Base-by-base conservation (phyloP, 2,797 vertebrate species). In the Cuculus canorus region DNA sequence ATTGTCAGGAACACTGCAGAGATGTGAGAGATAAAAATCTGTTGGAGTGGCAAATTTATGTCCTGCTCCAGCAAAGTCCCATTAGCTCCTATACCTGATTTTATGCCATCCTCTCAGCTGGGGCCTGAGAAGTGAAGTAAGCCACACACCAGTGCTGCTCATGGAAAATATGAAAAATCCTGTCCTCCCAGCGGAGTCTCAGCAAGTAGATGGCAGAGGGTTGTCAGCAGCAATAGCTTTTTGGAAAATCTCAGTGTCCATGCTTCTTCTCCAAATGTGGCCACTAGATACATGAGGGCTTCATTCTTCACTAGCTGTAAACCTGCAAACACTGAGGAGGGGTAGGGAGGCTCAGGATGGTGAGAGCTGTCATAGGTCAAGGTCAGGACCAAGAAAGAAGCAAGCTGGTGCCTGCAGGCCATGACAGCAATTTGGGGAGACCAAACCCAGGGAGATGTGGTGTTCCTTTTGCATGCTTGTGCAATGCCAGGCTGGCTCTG, bases 201-300 rank as follows among this genome's bases (percentile, higher is more conserved):
- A 72, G 19, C 0, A 0, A 7, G n/a, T 13, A 65, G 17, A 25
- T 65, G 54, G n/a, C 0, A 1, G 30, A 50, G 39, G 43, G 11
- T 8, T 76, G n/a, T 32, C 13, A 61, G 24, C 1, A 75, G 53
- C 2, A 5, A 28, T 10, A 53, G 15, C 9, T 50, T 61, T 18
- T 23, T 50, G 69, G 73, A 68, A 90, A 82, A 79, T 47, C 24
- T 35, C 16, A 12, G 10, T 14, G 17, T 8, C 33, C 5, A 0
- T 18, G 18, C 33, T 53, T 48, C n/a, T 82, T 50, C 41, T 72
- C 37, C 39, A 72, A 64, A 16, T 57, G 41, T 45, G 28, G 5
- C 28, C 54, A 25, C 50, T 47, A 30, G 27, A 25, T 30, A 11
- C 0, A 1, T 27, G 66, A 70, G 63, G 54, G 10, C 48, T 70